Conservation (phyloP, 1,140 invertebrate genomes). For the Caenorhabditis tropicalis region DNA sequence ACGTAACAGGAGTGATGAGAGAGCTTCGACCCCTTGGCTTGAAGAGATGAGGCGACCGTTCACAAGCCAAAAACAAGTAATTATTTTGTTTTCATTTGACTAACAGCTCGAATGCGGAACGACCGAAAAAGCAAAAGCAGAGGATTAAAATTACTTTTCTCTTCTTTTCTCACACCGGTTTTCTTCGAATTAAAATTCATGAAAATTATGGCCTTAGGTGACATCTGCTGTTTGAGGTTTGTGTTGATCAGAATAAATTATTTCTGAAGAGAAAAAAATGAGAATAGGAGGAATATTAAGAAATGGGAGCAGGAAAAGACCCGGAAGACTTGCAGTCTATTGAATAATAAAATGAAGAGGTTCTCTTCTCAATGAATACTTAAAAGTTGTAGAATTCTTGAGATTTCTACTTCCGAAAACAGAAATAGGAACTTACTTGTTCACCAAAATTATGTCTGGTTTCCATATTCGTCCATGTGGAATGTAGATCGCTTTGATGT, state of each 20-base stretch:
- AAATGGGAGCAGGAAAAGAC: neutral
- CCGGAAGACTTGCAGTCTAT: slow-evolving; percentile 18
- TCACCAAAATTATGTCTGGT: slow-evolving; percentile 69
- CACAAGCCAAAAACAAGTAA: slow-evolving; percentile 23
- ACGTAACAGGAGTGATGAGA: neutral
- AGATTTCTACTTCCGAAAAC: neutral
- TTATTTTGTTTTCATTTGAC: slow-evolving; percentile 35
- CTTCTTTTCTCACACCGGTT: neutral
- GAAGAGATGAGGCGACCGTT: neutral
- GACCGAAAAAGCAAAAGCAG: neutral
- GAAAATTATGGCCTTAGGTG: neutral
- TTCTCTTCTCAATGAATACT: neutral
- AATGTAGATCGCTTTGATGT: slow-evolving; percentile 69
- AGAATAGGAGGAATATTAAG: neutral
- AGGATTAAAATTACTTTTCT: neutral
- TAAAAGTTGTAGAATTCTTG: neutral
- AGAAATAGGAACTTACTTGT: slow-evolving; percentile 60
- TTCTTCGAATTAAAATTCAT: neutral
- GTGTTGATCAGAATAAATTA: neutral
- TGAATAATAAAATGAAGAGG: slow-evolving; percentile 6
- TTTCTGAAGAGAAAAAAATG: neutral
- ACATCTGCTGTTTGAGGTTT: neutral
- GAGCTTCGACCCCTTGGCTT: neutral
- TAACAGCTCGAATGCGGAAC: neutral
- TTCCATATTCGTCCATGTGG: slow-evolving; percentile 67